phyloP scores from a whole-genome alignment of 2,113 vertebrate genomes.

The Thryonomys swinderianus region DNA sequence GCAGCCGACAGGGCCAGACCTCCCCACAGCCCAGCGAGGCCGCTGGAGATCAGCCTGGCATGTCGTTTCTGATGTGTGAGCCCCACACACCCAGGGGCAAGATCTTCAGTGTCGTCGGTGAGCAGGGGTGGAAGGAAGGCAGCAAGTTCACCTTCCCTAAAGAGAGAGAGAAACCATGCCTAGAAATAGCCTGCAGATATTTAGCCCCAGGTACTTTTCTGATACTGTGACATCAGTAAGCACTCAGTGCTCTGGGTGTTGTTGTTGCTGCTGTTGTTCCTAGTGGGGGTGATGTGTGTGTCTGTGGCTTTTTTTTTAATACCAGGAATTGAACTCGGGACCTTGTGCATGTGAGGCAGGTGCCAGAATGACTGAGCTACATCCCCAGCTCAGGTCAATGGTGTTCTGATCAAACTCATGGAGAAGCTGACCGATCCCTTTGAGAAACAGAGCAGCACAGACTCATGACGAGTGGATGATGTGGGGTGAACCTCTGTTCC shows the following conservation, averaged over 20 bases:
- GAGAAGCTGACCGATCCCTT: no score
- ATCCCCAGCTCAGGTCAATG: no score
- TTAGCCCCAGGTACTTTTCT: not conserved
- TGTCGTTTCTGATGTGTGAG: constrained; percentile 90
- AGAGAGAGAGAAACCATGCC: constrained; percentile 78
- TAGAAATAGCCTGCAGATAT: not conserved
- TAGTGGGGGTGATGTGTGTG: no score
- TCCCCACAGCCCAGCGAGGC: constrained; percentile 91
- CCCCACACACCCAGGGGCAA: constrained; percentile 91
- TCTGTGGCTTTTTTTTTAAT: no score
- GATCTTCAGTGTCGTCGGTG: constrained; percentile 91
- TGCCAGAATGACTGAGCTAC: no score
- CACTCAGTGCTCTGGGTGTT: not conserved
- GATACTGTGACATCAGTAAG: not conserved
- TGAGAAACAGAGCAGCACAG: not conserved
- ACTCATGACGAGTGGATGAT: not conserved
- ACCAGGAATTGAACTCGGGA: no score
- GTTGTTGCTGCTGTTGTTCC: no score
- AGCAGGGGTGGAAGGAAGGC: constrained; percentile 69
- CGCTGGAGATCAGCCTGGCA: constrained; percentile 92
- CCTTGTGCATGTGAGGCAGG: no score
- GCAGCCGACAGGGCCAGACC: constrained; percentile 91
- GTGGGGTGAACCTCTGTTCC: not conserved
- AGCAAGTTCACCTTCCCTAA: constrained; percentile 90
- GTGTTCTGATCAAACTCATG: not conserved